Evolutionary conservation across 23 tunicate species (phyloP).

Genomic region (Ascidia mentula): DNA sequence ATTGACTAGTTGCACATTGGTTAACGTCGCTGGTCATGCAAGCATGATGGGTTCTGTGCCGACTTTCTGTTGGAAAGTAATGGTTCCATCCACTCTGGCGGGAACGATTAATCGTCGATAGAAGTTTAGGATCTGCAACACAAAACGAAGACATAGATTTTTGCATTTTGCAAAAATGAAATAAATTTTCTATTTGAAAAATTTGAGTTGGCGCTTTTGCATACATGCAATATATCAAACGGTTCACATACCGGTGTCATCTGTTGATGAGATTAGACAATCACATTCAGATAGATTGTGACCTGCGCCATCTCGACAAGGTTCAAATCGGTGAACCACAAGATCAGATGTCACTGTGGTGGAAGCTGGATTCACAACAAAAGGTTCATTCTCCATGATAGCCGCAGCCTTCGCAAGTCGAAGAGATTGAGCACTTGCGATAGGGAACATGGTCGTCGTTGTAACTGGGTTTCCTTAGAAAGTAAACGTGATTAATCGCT

Average conservation of each 20-base stretch:
- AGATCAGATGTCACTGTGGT: neutral
- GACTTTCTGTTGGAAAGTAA: constrained; percentile 1
- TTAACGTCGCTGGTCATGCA: neutral
- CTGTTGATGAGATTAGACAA: constrained; percentile 2
- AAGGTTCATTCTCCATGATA: constrained; percentile 15
- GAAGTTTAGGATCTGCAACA: constrained; percentile 20
- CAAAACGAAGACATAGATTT: no score
- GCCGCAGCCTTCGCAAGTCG: constrained; percentile 33
- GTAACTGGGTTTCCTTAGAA: constrained; percentile 9
- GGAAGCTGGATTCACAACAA: neutral
- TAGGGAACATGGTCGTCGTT: constrained; percentile 31
- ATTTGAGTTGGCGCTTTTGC: no score
- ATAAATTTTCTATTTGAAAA: no score
- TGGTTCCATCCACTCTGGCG: constrained; percentile 12
- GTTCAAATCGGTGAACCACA: constrained; percentile 2
- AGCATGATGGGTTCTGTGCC: neutral
- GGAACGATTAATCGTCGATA: constrained; percentile 3
- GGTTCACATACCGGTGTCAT: constrained; percentile 12
- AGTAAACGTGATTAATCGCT: neutral
- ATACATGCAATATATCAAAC: no score
- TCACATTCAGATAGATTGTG: neutral
- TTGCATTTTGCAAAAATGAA: no score
- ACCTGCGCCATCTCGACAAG: neutral
- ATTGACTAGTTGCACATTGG: constrained; percentile 26
- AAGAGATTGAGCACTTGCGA: constrained; percentile 21